Base-by-base conservation (phyloP, 1,140 invertebrate species). In the Sminthurinus signatus region DNA sequence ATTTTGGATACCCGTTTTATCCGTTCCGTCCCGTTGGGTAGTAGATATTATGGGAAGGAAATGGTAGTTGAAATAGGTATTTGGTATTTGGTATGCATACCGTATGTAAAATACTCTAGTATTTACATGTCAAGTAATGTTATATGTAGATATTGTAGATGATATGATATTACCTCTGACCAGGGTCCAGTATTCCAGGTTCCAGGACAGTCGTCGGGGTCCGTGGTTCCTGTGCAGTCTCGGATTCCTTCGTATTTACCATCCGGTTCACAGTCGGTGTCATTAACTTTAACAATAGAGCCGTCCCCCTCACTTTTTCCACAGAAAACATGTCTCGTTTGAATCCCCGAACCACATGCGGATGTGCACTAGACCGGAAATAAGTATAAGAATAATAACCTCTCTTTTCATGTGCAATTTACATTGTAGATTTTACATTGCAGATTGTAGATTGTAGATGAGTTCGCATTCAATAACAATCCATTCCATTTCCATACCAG, bases 291-390 rank as follows among this genome's bases (percentile, higher is more conserved):
- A 64, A 82, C 81, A 28, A 92, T 80, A 21, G 82, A 81, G 1
- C 80, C 80, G 25, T 77, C 74, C 8, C 74, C 73, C 56, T 88
- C 84, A 60, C 84, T 83, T 32, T 81, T 77, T 14, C 85, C 91
- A 75, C 93, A 97, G 75, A 93, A 88, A 12, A 96, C 88, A 51
- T 83, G 81, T 36, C 93, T 83, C 0, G 86, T 88, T 76, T 93
- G 85, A 15, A 89, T 79, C 1, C 93, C 93, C 2, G 48, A 12
- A 17, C 62, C 62, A 42, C 67, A 69, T 21, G 8, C 31, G 1
- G 42, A 44, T 15, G 60, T 51, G 29, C 67, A 64, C 66, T 68
- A 29, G 28, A 48, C 14, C 51, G 21, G 23, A 54, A 54, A 23
- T 48, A 57, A 57, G 44, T 48, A 25, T 5, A 48, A 48, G n/a